Evolutionary conservation across 2,888 invertebrate genomes (phyloP).

Genomic region (Tachina lurida): DNA sequence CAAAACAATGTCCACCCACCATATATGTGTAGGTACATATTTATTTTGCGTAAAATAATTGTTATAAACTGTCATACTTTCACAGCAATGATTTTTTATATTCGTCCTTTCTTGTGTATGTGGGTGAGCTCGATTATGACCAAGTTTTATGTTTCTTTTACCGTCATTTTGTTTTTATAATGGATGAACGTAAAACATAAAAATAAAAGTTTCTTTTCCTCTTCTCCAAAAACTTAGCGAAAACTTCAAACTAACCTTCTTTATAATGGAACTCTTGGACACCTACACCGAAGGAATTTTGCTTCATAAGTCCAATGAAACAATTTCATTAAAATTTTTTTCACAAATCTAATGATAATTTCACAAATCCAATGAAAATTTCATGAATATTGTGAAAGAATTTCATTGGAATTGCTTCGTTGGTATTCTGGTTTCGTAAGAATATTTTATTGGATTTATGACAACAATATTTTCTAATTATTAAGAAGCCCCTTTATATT

Average conservation of each 20-base stretch:
- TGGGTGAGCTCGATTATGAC: background rate
- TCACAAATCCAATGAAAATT: no score
- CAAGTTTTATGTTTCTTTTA: conserved; percentile 1
- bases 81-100: conserved; percentile 46
- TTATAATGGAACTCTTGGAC: conserved; percentile 25
- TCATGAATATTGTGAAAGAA: no score
- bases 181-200: background rate
- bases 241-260: conserved; percentile 28
- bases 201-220: conserved; percentile 24
- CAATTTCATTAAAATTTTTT: no score
- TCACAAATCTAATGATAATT: no score
- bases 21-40: background rate
- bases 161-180: conserved; percentile 7
- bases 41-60: conserved; percentile 30
- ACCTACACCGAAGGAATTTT: no score
- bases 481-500: no score
- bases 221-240: conserved; percentile 11
- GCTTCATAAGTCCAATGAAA: no score
- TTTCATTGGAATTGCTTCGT: no score
- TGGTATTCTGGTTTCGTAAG: no score
- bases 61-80: conserved; percentile 35
- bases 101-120: conserved; percentile 9
- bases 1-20: conserved; percentile 6
- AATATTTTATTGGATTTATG: no score
- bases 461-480: no score